These are phyloP conservation scores for Pyrgus malvae DNA, from an alignment of 2,888 invertebrate species.

Conservation along the genomic window DNA sequence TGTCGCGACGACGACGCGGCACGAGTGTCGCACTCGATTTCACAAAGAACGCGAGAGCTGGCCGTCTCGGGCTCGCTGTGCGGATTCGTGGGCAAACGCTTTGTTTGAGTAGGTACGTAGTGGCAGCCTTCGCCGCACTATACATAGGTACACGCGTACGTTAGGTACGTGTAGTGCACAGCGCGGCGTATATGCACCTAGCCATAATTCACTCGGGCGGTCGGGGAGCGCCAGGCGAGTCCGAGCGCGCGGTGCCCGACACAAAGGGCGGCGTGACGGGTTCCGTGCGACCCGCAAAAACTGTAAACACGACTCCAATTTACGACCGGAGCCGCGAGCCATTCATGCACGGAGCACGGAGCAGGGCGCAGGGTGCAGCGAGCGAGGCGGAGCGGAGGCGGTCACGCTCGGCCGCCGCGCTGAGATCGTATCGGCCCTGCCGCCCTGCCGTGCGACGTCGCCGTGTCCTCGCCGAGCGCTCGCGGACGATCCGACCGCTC, in stretches of 20 bases:
- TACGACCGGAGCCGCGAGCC: slow-evolving; percentile 58
- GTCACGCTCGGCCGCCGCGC: slow-evolving; percentile 77
- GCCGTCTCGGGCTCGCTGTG: slow-evolving; percentile 55
- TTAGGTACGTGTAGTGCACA: slow-evolving; percentile 59
- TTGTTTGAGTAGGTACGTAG: slow-evolving; percentile 77
- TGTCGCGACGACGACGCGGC: slow-evolving; percentile 57
- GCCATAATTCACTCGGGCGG: slow-evolving; percentile 63
- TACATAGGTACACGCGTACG: slow-evolving; percentile 64
- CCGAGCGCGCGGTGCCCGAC: slow-evolving; percentile 46
- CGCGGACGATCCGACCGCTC: slow-evolving; percentile 66
- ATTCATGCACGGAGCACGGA: slow-evolving; percentile 51
- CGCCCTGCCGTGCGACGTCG: slow-evolving; percentile 56
- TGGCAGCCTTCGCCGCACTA: slow-evolving; percentile 74
- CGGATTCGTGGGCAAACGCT: slow-evolving; percentile 75
- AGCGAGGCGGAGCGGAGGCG: slow-evolving; percentile 49
- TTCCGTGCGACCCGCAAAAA: slow-evolving; percentile 66
- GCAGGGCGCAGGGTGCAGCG: slow-evolving; percentile 42
- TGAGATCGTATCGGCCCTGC: slow-evolving; percentile 60
- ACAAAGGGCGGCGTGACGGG: slow-evolving; percentile 70
- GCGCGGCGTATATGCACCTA: slow-evolving; percentile 64
- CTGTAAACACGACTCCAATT: slow-evolving; percentile 76
- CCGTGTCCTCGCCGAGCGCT: slow-evolving; percentile 49
- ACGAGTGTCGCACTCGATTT: slow-evolving; percentile 52
- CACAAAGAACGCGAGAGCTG: slow-evolving; percentile 61
- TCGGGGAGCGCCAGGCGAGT: slow-evolving; percentile 42